phyloP scores from a whole-genome alignment of 2,888 invertebrate species.

The Chrysotoxum bicinctum region DNA sequence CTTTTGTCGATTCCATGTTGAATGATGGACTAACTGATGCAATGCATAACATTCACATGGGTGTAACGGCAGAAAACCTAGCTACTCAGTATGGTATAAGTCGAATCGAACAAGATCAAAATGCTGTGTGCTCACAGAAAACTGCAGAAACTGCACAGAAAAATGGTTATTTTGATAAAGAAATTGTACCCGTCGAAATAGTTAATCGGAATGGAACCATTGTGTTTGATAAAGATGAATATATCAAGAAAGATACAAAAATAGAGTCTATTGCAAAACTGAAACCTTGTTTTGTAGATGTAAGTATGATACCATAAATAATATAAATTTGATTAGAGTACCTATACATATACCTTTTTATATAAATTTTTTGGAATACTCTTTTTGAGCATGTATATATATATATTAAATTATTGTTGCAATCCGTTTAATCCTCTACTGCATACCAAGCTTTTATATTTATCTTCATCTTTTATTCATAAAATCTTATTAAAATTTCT shows the following conservation, averaged over 20 bases:
- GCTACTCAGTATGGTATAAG: conserved; percentile 86
- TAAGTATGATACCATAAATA: conserved; percentile 76
- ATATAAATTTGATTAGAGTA: not conserved
- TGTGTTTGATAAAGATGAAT: conserved; percentile 86
- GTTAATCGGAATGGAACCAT: conserved; percentile 81
- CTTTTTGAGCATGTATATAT: no score
- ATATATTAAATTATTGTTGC: not conserved
- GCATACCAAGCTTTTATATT: no score
- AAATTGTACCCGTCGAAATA: conserved; percentile 87
- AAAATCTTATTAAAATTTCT: no score
- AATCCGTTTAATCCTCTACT: no score
- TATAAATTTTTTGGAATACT: no score
- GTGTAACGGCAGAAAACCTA: conserved; percentile 91
- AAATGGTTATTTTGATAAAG: conserved; percentile 85
- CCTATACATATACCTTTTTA: no score
- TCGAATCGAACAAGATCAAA: conserved; percentile 87
- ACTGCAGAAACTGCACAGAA: conserved; percentile 85
- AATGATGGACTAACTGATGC: conserved; percentile 89
- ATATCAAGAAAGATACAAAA: conserved; percentile 85
- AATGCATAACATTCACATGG: conserved; percentile 89
- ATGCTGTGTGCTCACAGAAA: conserved; percentile 86
- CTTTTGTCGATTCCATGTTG: conserved; percentile 86
- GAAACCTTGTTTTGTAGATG: conserved; percentile 85
- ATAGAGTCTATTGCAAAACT: conserved; percentile 85
- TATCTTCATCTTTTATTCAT: no score